A percentile compares a stretch with the other conserved stretches of the same genome.
Evolutionary conservation across 2,888 invertebrate genomes (phyloP).

Genomic region (Dorcus hopei): DNA sequence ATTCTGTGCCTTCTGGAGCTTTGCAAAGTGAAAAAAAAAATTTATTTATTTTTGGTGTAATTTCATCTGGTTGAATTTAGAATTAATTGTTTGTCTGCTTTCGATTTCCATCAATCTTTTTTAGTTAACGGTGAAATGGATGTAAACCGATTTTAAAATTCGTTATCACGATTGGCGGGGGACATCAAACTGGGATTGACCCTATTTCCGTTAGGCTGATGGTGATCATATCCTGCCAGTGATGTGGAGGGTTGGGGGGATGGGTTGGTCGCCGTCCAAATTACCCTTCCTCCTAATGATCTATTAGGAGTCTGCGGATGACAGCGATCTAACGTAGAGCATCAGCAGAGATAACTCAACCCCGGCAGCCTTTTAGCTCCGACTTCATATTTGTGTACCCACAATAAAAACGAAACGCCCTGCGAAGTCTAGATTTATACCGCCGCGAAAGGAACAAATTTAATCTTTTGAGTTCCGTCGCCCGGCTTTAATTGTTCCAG

Average conservation of each 20-base stretch:
- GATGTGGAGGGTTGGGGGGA: constrained; percentile 18
- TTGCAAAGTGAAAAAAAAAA: too few relatives aligned
- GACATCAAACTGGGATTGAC: constrained; percentile 29
- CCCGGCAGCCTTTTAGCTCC: background rate
- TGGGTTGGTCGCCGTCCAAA: constrained; percentile 22
- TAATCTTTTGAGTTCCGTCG: background rate
- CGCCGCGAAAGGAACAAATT: too few relatives aligned
- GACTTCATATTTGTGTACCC: background rate
- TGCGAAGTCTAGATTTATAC: too few relatives aligned
- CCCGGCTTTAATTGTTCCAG: constrained; percentile 1
- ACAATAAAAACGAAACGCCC: background rate
- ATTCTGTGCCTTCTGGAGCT: too few relatives aligned
- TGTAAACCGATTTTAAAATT: constrained; percentile 27
- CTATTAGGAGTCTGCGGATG: constrained; percentile 28
- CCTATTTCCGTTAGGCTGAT: constrained; percentile 33
- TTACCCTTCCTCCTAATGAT: constrained; percentile 29
- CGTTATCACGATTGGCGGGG: constrained; percentile 11
- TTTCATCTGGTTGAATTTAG: too few relatives aligned
- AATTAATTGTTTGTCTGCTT: background rate
- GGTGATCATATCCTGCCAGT: constrained; percentile 32
- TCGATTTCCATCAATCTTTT: constrained; percentile 4
- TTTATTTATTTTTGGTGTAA: too few relatives aligned
- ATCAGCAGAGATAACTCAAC: constrained; percentile 4
- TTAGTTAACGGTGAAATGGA: background rate
- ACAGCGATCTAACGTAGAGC: constrained; percentile 23